Evolutionary conservation across 2,113 vertebrate genomes (phyloP), one percentile per base, ranked within the genome.

Genomic region (Pluvianellus socialis): DNA sequence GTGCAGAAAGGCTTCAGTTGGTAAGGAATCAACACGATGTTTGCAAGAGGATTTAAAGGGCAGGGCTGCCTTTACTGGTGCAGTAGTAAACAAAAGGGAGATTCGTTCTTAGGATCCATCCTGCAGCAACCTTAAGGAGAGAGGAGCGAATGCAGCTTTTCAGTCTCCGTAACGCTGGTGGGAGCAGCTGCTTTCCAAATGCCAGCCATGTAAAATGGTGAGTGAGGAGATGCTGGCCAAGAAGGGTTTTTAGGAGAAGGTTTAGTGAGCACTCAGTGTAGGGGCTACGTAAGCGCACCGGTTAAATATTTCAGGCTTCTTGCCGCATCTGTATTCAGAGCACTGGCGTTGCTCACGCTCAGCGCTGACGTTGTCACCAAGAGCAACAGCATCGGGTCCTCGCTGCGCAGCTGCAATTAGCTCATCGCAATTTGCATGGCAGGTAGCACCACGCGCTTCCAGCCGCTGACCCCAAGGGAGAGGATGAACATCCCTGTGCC

Each of bases 381-480:
- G 73, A 94, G 86, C 82, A 84, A 71, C 87, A 30, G 77, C 82
- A 71, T 9, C 30, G 0, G 77, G n/a, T 50, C 86, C 72, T 47
- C 2, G 77, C 90, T 79, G 73, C 30, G 52, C 86, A 92, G 82
- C 86, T 68, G 81, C 86, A 38, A 33, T n/a, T 20, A 63, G n/a
- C 76, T 92, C 80, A 33, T 47, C 27, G 65, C 65, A 28, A 0
- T 49, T 3, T 2, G 67, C 92, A 27, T 12, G 1, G 5, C 79
- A 84, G 82, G 85, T 27, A 53, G 28, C 52, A 22, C 53, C 0
- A 0, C 50, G 6, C 0, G 1, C 63, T 61, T 23, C 73, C 10
- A 2, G 47, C 33, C 0, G 0, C 66, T 26, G 38, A 2, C 79
- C 75, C 26, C 0, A 0, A 2, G 50, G 83, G 24, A 26, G 32